Base-by-base conservation (phyloP, 2,888 invertebrate species). In the Hybos culiciformis region DNA sequence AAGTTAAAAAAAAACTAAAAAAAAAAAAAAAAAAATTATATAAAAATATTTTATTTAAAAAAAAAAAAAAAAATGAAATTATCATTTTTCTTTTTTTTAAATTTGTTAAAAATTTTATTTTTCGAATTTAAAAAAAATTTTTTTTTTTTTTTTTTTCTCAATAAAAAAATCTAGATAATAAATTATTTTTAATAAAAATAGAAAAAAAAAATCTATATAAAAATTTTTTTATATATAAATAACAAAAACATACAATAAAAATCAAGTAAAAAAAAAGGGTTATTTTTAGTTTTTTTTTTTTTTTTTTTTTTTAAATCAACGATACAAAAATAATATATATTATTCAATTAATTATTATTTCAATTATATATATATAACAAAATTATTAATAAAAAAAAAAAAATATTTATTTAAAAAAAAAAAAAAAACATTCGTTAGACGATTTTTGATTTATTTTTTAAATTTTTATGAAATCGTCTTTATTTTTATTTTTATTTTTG, bases 351-450 rank as follows among this genome's bases (percentile, higher is more conserved):
- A n/a, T 26, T 26, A 5, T 26, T 26, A 12, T 26, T 26, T 26
- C 12, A 12, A 23, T 29, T 29, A n/a, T 29, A n/a, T 29, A 29
- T 29, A n/a, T n/a, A 23, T n/a, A n/a, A 29, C 29, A 29, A n/a
- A 29, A 29, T 29, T n/a, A 29, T 29, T n/a, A 29, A 29, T 29
- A 29, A 29, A 12, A 29, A 29, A 29, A n/a, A 29, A 36, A 36
- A 36, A 36, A 36, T 21, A 14, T 36, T 20, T 21, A 21, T 20
- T 36, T 20, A 36, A 36, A 36, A 36, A 33, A 36, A 36, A 36
- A 36, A 20, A 36, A 36, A 36, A 36, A 36, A 36, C n/a, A 14
- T 19, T 36, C 14, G 14, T 36, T 20, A 36, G 21, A 36, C 19
- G 19, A 20, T 19, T 20, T 36, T 36, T 19, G n/a, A 14, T 26